A percentile compares a stretch with the other conserved stretches of the same genome.
These are phyloP conservation scores for Dyspetes luteomarginatus DNA, from an alignment of 2,888 invertebrate genomes.

Conservation along the genomic window DNA sequence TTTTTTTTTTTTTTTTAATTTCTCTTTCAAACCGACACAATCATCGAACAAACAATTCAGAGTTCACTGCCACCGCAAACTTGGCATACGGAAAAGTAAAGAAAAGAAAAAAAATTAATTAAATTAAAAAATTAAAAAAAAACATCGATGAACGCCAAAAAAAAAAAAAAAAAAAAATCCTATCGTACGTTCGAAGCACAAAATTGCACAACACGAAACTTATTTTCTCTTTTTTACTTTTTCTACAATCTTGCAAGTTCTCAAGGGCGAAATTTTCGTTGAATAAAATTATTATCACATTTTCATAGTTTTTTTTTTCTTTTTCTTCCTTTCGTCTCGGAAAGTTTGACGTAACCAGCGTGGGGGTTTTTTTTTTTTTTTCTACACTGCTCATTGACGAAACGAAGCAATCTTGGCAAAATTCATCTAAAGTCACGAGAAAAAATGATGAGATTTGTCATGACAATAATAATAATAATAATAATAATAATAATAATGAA, in stretches of 20 bases:
- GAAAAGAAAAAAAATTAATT: too few relatives aligned
- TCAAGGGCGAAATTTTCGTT: background rate
- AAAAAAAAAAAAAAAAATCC: too few relatives aligned
- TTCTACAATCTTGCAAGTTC: background rate
- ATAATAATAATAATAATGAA: background rate
- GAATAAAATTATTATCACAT: constrained; percentile 26
- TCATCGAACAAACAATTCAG: constrained; percentile 50
- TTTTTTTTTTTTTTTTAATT: constrained; percentile 28
- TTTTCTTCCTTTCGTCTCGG: background rate
- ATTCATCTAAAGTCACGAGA: constrained; percentile 22
- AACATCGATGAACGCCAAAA: constrained; percentile 26
- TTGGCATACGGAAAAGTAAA: constrained; percentile 36
- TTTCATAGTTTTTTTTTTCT: background rate
- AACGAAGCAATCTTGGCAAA: background rate
- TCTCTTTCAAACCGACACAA: constrained; percentile 19
- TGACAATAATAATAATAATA: background rate
- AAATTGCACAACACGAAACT: constrained; percentile 39
- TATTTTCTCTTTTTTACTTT: constrained; percentile 1
- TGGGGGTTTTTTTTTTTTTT: too few relatives aligned
- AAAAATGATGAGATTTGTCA: constrained; percentile 16
- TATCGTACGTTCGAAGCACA: constrained; percentile 48
- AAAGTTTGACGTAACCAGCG: constrained; percentile 2
- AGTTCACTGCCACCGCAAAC: constrained; percentile 53
- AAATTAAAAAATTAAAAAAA: too few relatives aligned
- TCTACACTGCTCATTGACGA: background rate